Evolutionary conservation across 2,797 vertebrate genomes (phyloP).

Genomic region (Thalassophryne amazonica): DNA sequence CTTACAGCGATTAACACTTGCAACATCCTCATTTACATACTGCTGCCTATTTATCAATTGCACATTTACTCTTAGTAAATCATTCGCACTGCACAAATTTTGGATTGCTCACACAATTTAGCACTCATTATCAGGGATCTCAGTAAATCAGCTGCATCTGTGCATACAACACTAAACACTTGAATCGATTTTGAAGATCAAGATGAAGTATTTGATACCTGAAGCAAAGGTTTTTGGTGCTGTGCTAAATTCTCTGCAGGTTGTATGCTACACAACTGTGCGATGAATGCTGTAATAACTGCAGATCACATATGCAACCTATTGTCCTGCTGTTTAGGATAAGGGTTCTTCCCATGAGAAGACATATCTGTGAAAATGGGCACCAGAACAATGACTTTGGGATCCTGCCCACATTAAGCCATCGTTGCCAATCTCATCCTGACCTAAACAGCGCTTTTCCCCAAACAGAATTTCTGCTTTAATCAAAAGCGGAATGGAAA

Average conservation of each 20-base stretch:
- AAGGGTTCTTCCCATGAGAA: slow-evolving; percentile 39
- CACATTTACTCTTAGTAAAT: no score
- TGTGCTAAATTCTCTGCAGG: slow-evolving; percentile 1
- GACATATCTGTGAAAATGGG: slow-evolving; percentile 47
- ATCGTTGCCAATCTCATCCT: slow-evolving; percentile 55
- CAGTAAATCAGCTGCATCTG: no score
- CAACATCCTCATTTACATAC: no score
- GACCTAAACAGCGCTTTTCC: slow-evolving; percentile 59
- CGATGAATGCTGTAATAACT: slow-evolving; percentile 56
- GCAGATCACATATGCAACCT: slow-evolving; percentile 47
- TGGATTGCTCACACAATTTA: no score
- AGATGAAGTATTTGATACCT: no score
- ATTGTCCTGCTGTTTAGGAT: slow-evolving; percentile 31
- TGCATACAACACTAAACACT: no score
- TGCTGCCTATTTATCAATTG: no score
- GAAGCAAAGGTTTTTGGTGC: no score
- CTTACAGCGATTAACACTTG: no score
- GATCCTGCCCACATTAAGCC: slow-evolving; percentile 58
- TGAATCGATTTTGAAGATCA: no score
- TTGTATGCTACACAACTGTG: slow-evolving; percentile 29
- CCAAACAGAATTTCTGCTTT: slow-evolving; percentile 89
- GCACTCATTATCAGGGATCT: no score
- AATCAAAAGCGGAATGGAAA: slow-evolving; percentile 96
- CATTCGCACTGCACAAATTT: no score
- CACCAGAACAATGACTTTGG: slow-evolving; percentile 63